A percentile compares a stretch with the other conserved stretches of the same genome.
Evolutionary conservation across 1,140 invertebrate genomes (phyloP).

Genomic region (Centruroides vittatus): DNA sequence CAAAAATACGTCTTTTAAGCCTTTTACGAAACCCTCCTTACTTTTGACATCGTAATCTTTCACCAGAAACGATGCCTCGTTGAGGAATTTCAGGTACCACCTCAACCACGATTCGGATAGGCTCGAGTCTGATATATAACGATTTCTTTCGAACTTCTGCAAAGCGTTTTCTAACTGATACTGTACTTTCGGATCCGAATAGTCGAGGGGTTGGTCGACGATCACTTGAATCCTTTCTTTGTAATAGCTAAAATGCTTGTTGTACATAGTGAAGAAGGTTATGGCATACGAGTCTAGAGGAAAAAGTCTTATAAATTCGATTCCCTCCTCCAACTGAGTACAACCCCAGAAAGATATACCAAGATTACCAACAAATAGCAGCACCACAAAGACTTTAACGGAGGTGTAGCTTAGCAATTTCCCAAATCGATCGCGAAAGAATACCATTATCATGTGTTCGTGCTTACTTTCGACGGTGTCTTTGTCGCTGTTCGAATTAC

Average conservation of each 20-base stretch:
- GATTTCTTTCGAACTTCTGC: conserved; percentile 58
- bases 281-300: conserved; percentile 78
- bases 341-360: conserved; percentile 72
- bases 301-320: conserved; percentile 68
- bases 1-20: conserved; percentile 45
- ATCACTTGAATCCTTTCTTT: conserved; percentile 79
- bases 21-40: conserved; percentile 54
- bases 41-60: conserved; percentile 54
- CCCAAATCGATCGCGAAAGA: conserved; percentile 68
- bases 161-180: conserved; percentile 62
- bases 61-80: conserved; percentile 40
- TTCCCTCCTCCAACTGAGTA: conserved; percentile 71
- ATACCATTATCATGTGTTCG: conserved; percentile 70
- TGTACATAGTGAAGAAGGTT: conserved; percentile 72
- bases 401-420: conserved; percentile 54
- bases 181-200: conserved; percentile 63
- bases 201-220: conserved; percentile 64
- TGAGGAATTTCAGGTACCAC: conserved; percentile 61
- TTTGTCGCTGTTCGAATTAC: no score
- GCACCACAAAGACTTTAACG: conserved; percentile 58
- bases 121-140: conserved; percentile 50
- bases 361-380: conserved; percentile 64
- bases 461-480: conserved; percentile 71
- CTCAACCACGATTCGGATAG: conserved; percentile 85
- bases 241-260: conserved; percentile 75